Percentiles rank a stretch among this genome's conserved stretches.
Conservation (phyloP, 1,140 invertebrate genomes). For the Listronotus oregonensis region DNA sequence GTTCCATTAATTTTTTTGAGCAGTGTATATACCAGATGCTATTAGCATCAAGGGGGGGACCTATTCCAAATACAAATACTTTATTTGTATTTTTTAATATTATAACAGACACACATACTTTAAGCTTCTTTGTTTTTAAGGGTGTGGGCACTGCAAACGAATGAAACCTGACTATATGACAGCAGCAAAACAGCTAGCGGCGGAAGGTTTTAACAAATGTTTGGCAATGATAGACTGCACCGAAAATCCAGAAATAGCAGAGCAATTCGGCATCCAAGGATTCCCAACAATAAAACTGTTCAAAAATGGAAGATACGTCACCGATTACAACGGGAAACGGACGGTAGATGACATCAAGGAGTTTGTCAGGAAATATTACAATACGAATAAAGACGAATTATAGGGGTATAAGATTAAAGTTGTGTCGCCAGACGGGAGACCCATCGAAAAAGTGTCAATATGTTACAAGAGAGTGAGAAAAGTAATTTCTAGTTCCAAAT, state of each 20-base stretch:
- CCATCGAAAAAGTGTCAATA: neutral
- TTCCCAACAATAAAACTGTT: conserved; percentile 78
- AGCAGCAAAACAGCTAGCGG: conserved; percentile 66
- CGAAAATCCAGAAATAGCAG: conserved; percentile 61
- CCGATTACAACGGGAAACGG: conserved; percentile 65
- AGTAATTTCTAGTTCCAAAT: too few relatives aligned
- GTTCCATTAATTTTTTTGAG: too few relatives aligned
- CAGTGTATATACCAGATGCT: too few relatives aligned
- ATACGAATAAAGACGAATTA: conserved; percentile 48
- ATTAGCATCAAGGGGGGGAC: too few relatives aligned
- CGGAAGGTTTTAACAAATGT: conserved; percentile 51
- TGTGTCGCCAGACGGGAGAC: neutral
- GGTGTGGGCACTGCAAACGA: conserved; percentile 79
- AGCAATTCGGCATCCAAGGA: conserved; percentile 65
- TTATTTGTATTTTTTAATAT: too few relatives aligned
- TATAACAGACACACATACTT: too few relatives aligned
- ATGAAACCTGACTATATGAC: conserved; percentile 71
- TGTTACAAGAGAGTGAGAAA: too few relatives aligned
- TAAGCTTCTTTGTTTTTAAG: conserved; percentile 54
- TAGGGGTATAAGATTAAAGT: conserved; percentile 26
- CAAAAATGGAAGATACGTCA: conserved; percentile 65
- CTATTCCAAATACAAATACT: too few relatives aligned
- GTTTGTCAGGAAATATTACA: conserved; percentile 57
- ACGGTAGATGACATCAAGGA: conserved; percentile 61
- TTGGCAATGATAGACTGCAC: conserved; percentile 75